Conservation (phyloP, 2,113 vertebrate species). For the Ceuthmochares aereus region DNA sequence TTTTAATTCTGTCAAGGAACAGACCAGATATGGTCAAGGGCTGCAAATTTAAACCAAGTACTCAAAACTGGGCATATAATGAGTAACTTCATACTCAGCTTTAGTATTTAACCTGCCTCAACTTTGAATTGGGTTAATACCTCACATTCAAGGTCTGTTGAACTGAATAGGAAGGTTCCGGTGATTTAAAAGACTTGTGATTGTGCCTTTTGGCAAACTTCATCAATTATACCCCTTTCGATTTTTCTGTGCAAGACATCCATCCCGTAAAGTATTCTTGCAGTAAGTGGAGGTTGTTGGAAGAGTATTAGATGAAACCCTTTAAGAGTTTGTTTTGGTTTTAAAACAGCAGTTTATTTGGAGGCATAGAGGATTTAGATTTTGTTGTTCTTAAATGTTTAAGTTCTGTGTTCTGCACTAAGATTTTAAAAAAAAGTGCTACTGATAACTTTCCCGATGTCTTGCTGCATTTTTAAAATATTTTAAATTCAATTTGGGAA, state of each 20-base stretch:
- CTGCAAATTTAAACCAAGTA: not conserved
- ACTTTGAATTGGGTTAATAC: not conserved
- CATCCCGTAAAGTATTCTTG: not conserved
- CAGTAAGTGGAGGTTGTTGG: not conserved
- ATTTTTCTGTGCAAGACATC: not conserved
- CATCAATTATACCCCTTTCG: not conserved
- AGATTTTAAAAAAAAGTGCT: not conserved
- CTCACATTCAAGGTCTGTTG: not conserved
- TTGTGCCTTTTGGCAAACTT: not conserved
- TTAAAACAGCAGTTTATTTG: not conserved
- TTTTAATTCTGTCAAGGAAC: not conserved
- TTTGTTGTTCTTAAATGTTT: not conserved
- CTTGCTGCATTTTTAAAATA: not conserved
- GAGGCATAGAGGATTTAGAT: not conserved
- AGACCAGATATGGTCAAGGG: not conserved
- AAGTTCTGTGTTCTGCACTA: not conserved
- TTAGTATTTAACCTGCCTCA: not conserved
- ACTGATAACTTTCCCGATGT: not conserved
- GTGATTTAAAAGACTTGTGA: not conserved
- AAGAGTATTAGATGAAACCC: not conserved
- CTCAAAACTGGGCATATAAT: not conserved
- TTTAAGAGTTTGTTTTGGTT: not conserved
- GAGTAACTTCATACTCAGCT: not conserved
- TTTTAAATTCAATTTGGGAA: slow-evolving; percentile 11
- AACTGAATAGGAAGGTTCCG: not conserved